phyloP scores from a whole-genome alignment of 2,113 vertebrate species.

The Galbula dea region DNA sequence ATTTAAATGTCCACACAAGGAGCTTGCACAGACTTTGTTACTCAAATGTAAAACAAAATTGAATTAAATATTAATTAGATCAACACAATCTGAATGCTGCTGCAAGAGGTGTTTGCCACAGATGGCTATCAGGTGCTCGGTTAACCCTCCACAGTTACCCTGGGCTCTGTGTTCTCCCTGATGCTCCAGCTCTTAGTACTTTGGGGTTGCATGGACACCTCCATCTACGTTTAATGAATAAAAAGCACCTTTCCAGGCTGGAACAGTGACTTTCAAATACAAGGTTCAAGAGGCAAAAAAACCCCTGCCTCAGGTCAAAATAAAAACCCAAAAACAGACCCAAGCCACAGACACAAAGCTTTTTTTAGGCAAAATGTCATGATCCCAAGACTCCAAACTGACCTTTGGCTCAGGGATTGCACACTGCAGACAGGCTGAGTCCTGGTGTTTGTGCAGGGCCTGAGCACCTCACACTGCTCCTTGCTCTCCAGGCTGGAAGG shows the following conservation, averaged over 20 bases:
- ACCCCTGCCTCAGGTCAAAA: not conserved
- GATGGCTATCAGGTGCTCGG: not conserved
- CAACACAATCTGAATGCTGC: not conserved
- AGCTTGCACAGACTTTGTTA: not conserved
- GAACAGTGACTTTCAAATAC: not conserved
- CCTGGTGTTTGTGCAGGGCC: not conserved
- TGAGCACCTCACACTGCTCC: rapidly evolving
- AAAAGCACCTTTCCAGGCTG: not conserved
- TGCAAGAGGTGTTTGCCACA: not conserved
- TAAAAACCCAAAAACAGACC: not conserved
- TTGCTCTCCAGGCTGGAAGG: not conserved
- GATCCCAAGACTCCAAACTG: not conserved
- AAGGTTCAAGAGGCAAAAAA: not conserved
- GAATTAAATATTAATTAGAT: not conserved
- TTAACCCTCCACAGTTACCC: not conserved
- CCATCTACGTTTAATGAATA: not conserved
- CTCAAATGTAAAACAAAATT: not conserved
- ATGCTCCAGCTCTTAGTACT: not conserved
- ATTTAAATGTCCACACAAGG: slow-evolving; percentile 15
- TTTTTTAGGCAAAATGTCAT: not conserved
- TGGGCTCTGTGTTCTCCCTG: not conserved
- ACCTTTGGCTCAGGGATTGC: not conserved
- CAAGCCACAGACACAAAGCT: too few species aligned
- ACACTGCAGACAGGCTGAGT: not conserved
- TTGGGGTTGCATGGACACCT: not conserved